phyloP scores from a whole-genome alignment of 2,113 vertebrate species.

The Macquaria ambigua region DNA sequence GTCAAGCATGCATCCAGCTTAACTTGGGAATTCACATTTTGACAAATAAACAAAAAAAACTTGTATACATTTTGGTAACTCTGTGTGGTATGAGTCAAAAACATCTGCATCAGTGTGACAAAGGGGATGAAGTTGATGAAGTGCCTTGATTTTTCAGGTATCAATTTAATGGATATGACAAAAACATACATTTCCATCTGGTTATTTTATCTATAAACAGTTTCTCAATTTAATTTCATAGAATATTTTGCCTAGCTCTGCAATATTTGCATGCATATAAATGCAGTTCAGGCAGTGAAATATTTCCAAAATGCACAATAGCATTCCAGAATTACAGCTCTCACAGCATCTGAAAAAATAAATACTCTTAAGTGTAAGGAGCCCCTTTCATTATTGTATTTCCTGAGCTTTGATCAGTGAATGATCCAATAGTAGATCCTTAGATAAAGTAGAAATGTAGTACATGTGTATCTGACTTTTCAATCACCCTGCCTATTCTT shows the following conservation, averaged over 20 bases:
- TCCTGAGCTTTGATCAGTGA: conserved; percentile 74
- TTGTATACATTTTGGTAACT: not conserved
- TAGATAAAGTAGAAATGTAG: conserved; percentile 75
- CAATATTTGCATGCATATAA: not conserved
- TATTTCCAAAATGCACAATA: not conserved
- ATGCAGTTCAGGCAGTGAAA: not conserved
- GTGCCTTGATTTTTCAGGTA: not conserved
- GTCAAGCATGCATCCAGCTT: not conserved
- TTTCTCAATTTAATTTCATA: not conserved
- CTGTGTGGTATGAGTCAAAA: not conserved
- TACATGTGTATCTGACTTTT: conserved; percentile 83
- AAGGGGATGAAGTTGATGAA: too few relatives aligned
- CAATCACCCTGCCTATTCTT: conserved; percentile 84
- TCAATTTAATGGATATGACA: too few relatives aligned
- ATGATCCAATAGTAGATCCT: conserved; percentile 71
- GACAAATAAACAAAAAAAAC: not conserved
- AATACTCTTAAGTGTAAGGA: conserved; percentile 10
- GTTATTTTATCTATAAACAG: not conserved
- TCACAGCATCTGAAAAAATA: conserved; percentile 10
- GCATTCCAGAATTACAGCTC: not conserved
- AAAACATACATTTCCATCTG: too few relatives aligned
- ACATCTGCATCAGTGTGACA: too few relatives aligned
- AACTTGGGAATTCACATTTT: not conserved
- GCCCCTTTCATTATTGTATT: conserved; percentile 49
- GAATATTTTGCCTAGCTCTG: not conserved